Percentiles rank a stretch among this genome's conserved stretches.
phyloP scores from a whole-genome alignment of 2,797 vertebrate species.

The Oreochromis grahami region DNA sequence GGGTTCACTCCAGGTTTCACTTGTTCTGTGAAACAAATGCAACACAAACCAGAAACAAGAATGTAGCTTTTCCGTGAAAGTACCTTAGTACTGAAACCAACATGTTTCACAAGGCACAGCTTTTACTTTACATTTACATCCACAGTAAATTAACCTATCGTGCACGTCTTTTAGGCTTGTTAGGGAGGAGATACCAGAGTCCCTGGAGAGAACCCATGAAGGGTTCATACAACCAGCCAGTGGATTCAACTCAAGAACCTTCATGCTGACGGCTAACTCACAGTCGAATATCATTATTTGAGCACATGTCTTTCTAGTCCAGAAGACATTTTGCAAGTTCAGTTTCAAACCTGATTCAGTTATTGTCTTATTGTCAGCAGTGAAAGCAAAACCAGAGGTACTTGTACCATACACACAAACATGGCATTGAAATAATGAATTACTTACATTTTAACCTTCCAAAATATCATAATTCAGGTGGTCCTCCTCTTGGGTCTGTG shows the following conservation, averaged over 20 bases:
- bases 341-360: neutral
- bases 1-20: neutral
- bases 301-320: neutral
- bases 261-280: fast-evolving
- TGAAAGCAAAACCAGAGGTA: neutral
- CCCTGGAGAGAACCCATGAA: neutral
- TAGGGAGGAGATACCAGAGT: neutral
- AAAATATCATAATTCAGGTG: neutral
- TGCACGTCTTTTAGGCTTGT: neutral
- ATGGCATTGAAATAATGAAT: neutral
- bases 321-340: neutral
- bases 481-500: neutral
- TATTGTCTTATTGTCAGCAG: neutral
- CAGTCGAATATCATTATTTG: neutral
- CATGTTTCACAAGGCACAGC: neutral
- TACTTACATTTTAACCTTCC: neutral
- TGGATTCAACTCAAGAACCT: fast-evolving
- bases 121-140: neutral
- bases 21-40: neutral
- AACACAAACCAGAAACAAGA: neutral
- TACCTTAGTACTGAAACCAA: neutral
- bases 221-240: neutral
- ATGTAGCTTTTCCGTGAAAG: fast-evolving
- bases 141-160: neutral
- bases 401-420: neutral